Evolutionary conservation across 2,888 invertebrate genomes (phyloP).

Genomic region (Drosophila paranaensis): DNA sequence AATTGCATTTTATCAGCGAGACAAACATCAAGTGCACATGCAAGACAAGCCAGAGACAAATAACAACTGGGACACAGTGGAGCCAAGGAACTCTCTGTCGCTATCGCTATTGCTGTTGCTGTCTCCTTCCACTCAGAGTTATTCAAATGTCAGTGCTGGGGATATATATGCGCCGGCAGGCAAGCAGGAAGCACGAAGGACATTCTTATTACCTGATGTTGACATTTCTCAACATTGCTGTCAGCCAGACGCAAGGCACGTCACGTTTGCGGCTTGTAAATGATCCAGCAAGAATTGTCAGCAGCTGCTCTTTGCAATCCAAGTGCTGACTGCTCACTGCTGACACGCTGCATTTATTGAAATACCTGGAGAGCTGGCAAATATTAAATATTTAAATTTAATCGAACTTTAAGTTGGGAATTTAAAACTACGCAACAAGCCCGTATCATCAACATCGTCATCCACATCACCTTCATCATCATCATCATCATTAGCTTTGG

Average conservation of each 20-base stretch:
- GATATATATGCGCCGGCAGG: slow-evolving; percentile 33
- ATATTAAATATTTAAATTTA: slow-evolving; percentile 42
- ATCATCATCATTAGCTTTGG: slow-evolving; percentile 34
- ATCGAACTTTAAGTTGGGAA: background rate
- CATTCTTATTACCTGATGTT: slow-evolving; percentile 72
- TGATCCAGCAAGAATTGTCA: slow-evolving; percentile 44
- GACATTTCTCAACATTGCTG: slow-evolving; percentile 55
- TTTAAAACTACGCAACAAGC: background rate
- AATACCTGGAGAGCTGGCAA: slow-evolving; percentile 14
- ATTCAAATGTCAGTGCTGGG: slow-evolving; percentile 15
- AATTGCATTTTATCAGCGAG: slow-evolving; percentile 43
- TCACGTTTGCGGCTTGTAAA: slow-evolving; percentile 52
- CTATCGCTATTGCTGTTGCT: background rate
- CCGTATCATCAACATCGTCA: slow-evolving; percentile 34
- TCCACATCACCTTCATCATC: slow-evolving; percentile 34
- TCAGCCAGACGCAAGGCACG: slow-evolving; percentile 48
- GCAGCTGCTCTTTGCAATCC: slow-evolving; percentile 15
- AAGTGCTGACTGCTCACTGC: background rate
- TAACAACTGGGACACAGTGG: slow-evolving; percentile 4
- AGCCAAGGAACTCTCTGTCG: slow-evolving; percentile 3
- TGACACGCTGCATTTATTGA: slow-evolving; percentile 24
- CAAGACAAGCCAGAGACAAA: slow-evolving; percentile 25
- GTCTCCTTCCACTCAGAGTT: background rate
- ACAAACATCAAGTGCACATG: slow-evolving; percentile 42
- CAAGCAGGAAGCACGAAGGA: slow-evolving; percentile 55